phyloP scores from a whole-genome alignment of 2,797 vertebrate genomes.

The Odontamblyopus lacepedii region DNA sequence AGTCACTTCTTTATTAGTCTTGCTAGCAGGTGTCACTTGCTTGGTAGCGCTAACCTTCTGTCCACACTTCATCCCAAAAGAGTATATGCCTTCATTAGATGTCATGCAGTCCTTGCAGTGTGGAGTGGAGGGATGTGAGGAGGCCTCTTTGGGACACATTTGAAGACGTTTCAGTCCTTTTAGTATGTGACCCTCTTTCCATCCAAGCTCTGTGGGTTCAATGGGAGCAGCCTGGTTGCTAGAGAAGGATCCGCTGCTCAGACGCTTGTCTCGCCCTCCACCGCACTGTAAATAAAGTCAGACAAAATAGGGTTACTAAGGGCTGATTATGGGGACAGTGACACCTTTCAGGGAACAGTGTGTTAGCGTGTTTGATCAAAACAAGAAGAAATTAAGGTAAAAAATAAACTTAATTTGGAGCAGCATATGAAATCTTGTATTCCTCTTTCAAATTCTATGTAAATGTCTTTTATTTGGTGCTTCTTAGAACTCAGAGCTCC shows the following conservation, averaged over 20 bases:
- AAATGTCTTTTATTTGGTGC: too few species aligned
- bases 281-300: slow-evolving; percentile 72
- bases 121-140: slow-evolving; percentile 78
- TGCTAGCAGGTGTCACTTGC: slow-evolving; percentile 53
- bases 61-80: slow-evolving; percentile 81
- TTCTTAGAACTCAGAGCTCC: too few species aligned
- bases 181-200: slow-evolving; percentile 89
- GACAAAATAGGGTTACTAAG: neutral
- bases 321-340: too few species aligned
- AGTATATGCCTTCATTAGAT: slow-evolving; percentile 92
- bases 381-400: too few species aligned
- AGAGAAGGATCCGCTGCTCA: slow-evolving; percentile 83
- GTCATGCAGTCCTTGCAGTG: slow-evolving; percentile 92
- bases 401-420: too few species aligned
- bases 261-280: slow-evolving; percentile 83
- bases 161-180: slow-evolving; percentile 87
- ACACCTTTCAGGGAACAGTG: too few species aligned
- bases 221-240: slow-evolving; percentile 79
- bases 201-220: slow-evolving; percentile 82
- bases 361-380: too few species aligned
- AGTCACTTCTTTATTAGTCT: slow-evolving; percentile 52
- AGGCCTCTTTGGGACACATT: slow-evolving; percentile 78
- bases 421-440: too few species aligned
- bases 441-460: too few species aligned
- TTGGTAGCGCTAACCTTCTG: slow-evolving; percentile 58